Evolutionary conservation across 2,113 vertebrate species (phyloP), one percentile per base, ranked within the genome.

Genomic region (Anoplopoma fimbria): DNA sequence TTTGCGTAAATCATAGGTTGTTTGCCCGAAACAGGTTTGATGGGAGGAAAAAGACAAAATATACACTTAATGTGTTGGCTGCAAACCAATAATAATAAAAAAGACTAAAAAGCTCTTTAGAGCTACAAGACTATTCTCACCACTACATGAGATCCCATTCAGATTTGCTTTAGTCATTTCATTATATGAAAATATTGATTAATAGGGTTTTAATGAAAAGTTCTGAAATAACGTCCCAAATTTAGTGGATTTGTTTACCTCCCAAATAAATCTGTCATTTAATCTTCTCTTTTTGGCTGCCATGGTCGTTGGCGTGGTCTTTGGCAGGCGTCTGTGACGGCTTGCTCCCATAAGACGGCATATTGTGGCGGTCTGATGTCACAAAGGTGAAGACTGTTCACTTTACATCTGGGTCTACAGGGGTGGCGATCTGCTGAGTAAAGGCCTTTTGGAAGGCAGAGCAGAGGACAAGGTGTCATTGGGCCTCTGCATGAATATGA

Each of bases 391-490:
- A 74, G 89, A 81, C 89, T 86, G 86, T 69, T 92, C 86, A 88
- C 89, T 92, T 90, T 92, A 76, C 90, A 89, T 93, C 83, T 89
- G 76, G 82, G 80, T 87, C 87, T 87, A 62, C 76, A 61, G 79
- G 80, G 81, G 31, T 27, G 85, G 67, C 53, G 77, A 91, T 89
- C 67, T 93, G 92, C 93, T 92, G 93, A 94, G 81, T 91, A 69
- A 79, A 79, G 92, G 83, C 70, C 73, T 93, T 93, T 89, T 65
- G 63, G 76, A 89, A 90, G 65, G 84, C 89, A 87, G 87, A 71
- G 84, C 89, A 90, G 89, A 93, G 92, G 93, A 92, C 92, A 36
- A 84, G 71, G 88, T 87, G 93, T 92, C 91, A 91, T 94, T 93
- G 91, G 88, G 79, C 83, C 73, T 25, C 85, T 47, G 86, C 90